Conservation (phyloP, 2,888 invertebrate genomes). For the Macrosiphum euphorbiae region DNA sequence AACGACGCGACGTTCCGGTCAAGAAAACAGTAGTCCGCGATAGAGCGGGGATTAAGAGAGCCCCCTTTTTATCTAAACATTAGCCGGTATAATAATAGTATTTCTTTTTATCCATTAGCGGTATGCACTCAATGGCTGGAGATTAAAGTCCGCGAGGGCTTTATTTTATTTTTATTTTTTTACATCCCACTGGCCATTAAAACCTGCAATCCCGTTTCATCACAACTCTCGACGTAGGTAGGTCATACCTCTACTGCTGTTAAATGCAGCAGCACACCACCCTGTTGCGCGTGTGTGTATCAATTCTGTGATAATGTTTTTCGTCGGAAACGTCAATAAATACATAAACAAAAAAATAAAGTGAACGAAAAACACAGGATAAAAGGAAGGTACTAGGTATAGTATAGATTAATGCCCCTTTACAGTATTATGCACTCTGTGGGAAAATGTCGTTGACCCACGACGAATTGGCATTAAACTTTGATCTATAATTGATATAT, state of each 20-base stretch:
- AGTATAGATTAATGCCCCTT: not conserved
- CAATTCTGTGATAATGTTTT: not conserved
- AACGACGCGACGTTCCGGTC: constrained; percentile 1
- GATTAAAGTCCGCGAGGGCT: constrained; percentile 4
- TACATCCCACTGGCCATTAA: not conserved
- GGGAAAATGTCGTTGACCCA: not conserved
- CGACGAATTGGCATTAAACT: not conserved
- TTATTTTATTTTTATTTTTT: constrained; percentile 15
- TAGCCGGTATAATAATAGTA: constrained; percentile 2
- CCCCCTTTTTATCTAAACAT: not conserved
- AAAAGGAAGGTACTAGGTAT: not conserved
- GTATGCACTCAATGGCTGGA: not conserved
- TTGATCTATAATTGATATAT: not conserved
- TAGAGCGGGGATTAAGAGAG: not conserved
- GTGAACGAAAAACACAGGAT: not conserved
- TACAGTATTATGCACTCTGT: not conserved
- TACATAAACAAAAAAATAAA: not conserved
- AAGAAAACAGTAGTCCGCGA: not conserved
- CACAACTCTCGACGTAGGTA: not conserved
- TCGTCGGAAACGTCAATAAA: not conserved
- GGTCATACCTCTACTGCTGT: not conserved
- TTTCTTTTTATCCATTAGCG: constrained; percentile 35
- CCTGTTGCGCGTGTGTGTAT: not conserved
- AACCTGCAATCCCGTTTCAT: not conserved
- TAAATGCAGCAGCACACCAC: not conserved